Percentiles rank a stretch among this genome's conserved stretches.
Evolutionary conservation across 2,888 invertebrate species (phyloP).

Genomic region (Patella ulyssiponensis): DNA sequence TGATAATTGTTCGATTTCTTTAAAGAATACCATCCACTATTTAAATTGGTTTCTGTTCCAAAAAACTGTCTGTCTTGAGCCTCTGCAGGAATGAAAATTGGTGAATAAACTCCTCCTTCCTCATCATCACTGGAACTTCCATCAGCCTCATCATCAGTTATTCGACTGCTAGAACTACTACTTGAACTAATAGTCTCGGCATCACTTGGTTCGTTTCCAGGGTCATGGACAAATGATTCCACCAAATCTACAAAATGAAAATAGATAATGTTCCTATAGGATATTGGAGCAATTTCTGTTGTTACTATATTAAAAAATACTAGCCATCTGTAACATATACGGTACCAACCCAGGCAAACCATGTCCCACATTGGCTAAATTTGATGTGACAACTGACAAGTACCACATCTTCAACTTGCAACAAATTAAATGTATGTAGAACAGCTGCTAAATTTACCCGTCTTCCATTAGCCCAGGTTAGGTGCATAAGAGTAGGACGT

Average conservation of each 20-base stretch:
- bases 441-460: too few species aligned
- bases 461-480: too few species aligned
- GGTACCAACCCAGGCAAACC: too few species aligned
- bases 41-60: neutral
- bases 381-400: too few species aligned
- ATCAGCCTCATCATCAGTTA: neutral
- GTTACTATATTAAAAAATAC: too few species aligned
- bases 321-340: too few species aligned
- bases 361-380: too few species aligned
- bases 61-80: neutral
- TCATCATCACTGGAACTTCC: neutral
- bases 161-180: constrained; percentile 10
- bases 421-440: too few species aligned
- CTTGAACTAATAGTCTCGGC: constrained; percentile 31
- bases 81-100: neutral
- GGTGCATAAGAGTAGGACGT: too few species aligned
- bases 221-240: neutral
- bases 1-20: neutral
- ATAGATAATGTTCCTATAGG: neutral
- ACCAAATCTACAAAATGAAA: neutral
- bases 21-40: neutral
- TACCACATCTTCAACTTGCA: too few species aligned
- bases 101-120: neutral
- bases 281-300: too few species aligned
- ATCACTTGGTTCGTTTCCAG: constrained; percentile 34